A percentile compares a stretch with the other conserved stretches of the same genome.
Evolutionary conservation across 2,113 vertebrate genomes (phyloP).

Genomic region (Coracopsis vasa): DNA sequence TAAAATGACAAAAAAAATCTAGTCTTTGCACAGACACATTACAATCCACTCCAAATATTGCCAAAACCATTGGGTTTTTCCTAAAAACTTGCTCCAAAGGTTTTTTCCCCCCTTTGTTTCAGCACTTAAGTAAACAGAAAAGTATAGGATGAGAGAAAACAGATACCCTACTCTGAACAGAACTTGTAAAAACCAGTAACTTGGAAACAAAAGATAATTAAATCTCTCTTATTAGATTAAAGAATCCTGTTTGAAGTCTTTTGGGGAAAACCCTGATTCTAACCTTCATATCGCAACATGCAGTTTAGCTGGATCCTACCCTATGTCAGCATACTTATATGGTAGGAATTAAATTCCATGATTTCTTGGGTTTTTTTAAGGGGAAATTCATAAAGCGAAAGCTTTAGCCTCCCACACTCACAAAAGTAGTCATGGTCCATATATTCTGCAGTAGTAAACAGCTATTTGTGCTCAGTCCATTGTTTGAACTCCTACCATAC

Average conservation of each 20-base stretch:
- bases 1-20: constrained; percentile 45
- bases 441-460: background rate
- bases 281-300: constrained; percentile 1
- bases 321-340: constrained; percentile 10
- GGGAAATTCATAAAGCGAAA: background rate
- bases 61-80: background rate
- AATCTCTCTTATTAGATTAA: background rate
- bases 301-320: background rate
- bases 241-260: background rate
- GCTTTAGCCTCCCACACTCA: background rate
- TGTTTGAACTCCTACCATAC: background rate
- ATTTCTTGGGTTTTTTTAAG: background rate
- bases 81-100: background rate
- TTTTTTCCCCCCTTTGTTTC: background rate
- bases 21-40: constrained; percentile 45
- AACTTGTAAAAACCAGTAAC: constrained; percentile 27
- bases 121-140: constrained; percentile 47
- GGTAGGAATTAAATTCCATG: background rate
- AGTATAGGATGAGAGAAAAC: constrained; percentile 36
- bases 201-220: constrained; percentile 18
- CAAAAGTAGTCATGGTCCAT: constrained; percentile 12
- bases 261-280: constrained; percentile 14
- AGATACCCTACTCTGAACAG: constrained; percentile 19
- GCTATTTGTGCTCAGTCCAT: background rate
- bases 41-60: constrained; percentile 60